Conservation (phyloP, 1,140 invertebrate species). For the Drosophila guanche region DNA sequence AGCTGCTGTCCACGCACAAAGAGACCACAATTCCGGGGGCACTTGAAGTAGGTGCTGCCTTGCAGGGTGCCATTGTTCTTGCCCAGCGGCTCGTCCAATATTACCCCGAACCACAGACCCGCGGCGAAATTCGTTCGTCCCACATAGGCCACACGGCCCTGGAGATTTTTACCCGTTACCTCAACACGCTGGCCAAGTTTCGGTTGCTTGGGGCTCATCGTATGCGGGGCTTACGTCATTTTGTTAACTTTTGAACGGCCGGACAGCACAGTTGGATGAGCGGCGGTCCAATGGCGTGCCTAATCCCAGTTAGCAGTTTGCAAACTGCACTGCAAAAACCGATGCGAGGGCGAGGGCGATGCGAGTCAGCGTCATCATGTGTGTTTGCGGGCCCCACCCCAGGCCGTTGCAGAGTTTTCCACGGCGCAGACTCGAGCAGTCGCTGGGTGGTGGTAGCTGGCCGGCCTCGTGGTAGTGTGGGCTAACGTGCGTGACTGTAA, state of each 20-base stretch:
- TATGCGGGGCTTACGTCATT: constrained; percentile 66
- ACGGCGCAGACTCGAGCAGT: constrained; percentile 56
- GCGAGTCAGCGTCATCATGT: constrained; percentile 32
- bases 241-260: constrained; percentile 40
- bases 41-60: constrained; percentile 93
- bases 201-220: constrained; percentile 82
- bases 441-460: constrained; percentile 5
- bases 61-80: constrained; percentile 96
- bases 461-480: not conserved
- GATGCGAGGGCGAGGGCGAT: constrained; percentile 39
- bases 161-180: constrained; percentile 90
- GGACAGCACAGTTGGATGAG: constrained; percentile 36
- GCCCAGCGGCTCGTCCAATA: constrained; percentile 94
- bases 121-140: constrained; percentile 92
- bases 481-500: not conserved
- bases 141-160: constrained; percentile 91
- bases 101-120: constrained; percentile 95
- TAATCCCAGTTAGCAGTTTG: constrained; percentile 62
- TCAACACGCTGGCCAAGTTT: constrained; percentile 91
- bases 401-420: not conserved
- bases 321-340: constrained; percentile 56
- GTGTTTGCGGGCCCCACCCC: constrained; percentile 60
- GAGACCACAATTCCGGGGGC: constrained; percentile 92
- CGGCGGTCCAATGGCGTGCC: constrained; percentile 37
- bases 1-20: constrained; percentile 92